Evolutionary conservation across 1,140 invertebrate genomes (phyloP), one percentile per base, ranked within the genome.

Genomic region (Drosophila pectinifera): DNA sequence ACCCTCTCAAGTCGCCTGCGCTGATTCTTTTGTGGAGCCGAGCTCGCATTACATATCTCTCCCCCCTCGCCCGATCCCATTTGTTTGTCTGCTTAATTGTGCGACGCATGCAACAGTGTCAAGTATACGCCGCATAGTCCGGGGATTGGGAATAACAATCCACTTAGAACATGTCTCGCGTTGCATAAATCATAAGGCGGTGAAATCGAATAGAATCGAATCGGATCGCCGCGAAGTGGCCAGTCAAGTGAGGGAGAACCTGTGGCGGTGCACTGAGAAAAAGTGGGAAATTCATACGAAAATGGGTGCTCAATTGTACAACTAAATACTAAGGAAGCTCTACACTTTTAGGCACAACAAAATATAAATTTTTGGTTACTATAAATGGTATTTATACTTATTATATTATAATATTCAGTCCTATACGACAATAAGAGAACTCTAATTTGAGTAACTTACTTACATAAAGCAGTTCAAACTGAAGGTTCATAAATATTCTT

Each of bases 91-190:
- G 63, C 62, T 80, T 59, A 75, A 65, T 61, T 76, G 73, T 34
- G 63, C 46, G 64, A 68, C 59, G 74, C 82, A 82, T 78, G 83
- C 78, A 73, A 67, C 82, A 85, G 75, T 74, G 67, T 78, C 65
- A 84, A 83, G 84, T 76, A 83, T 72, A 78, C 69, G 84, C 77
- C 65, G 69, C 69, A 78, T 83, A 68, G 84, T 65, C 26, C 13
- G 41, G 36, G 13, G 31, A 34, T 14, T 14, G 45, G 22, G 53
- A 18, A 31, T 20, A 24, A 10, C 48, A 56, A 46, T 48, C 39
- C 48, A 53, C 43, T 53, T 59, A 54, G 46, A 77, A 77, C 73
- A 77, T 77, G 73, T 73, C 70, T 62, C 67, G 67, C 70, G 34
- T 73, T 73, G 70, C 59, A 75, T 75, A 75, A 75, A 75, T 74